phyloP scores from a whole-genome alignment of 1,140 invertebrate species.

The Drosophila tsacasi region DNA sequence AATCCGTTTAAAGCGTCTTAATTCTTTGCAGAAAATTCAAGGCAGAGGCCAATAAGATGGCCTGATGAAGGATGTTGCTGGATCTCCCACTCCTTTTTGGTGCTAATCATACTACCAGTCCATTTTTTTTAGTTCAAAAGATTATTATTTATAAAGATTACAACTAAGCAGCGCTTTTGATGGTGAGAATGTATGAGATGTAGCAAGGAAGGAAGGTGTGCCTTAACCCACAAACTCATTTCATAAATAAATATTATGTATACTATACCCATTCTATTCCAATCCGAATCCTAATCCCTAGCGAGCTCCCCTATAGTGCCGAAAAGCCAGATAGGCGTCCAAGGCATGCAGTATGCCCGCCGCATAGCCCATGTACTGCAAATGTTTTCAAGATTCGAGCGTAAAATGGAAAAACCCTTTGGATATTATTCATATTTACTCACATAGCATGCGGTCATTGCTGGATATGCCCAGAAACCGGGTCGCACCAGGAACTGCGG shows the following conservation, averaged over 20 bases:
- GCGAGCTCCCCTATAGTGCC: slow-evolving; percentile 87
- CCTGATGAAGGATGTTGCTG: slow-evolving; percentile 30
- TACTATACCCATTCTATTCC: background rate
- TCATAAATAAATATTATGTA: slow-evolving; percentile 20
- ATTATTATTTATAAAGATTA: slow-evolving; percentile 35
- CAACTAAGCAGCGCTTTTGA: slow-evolving; percentile 15
- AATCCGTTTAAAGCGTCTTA: background rate
- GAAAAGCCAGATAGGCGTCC: slow-evolving; percentile 90
- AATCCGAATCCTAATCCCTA: slow-evolving; percentile 50
- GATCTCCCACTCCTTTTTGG: slow-evolving; percentile 24
- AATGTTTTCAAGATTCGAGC: background rate
- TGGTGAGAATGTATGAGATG: slow-evolving; percentile 16
- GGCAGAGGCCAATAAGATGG: slow-evolving; percentile 68
- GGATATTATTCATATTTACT: slow-evolving; percentile 84
- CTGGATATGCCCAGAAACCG: slow-evolving; percentile 90
- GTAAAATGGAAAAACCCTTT: background rate
- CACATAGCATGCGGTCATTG: slow-evolving; percentile 93
- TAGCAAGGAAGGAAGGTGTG: slow-evolving; percentile 12
- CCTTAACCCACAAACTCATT: slow-evolving; percentile 34
- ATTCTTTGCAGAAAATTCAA: slow-evolving; percentile 72
- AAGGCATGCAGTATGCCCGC: slow-evolving; percentile 90
- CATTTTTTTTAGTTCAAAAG: slow-evolving; percentile 40
- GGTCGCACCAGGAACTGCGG: slow-evolving; percentile 87
- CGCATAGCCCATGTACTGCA: slow-evolving; percentile 90
- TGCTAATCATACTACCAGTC: slow-evolving; percentile 53